A percentile compares a stretch with the other conserved stretches of the same genome.
Conservation (phyloP, 1,140 invertebrate species). For the Phocides pigmalion region DNA sequence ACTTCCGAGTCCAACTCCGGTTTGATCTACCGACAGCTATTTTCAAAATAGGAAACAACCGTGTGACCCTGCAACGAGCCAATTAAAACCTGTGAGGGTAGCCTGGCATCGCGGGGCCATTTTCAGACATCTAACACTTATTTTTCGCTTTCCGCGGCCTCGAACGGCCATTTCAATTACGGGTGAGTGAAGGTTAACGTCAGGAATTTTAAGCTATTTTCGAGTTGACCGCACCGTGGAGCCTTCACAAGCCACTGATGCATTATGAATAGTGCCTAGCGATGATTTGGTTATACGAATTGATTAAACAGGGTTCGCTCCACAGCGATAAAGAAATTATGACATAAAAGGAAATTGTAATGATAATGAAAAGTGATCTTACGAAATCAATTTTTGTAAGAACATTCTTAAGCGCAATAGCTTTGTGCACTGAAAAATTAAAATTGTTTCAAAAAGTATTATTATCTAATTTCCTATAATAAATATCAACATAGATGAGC, state of each 20-base stretch:
- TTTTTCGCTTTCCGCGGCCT: conserved; percentile 41
- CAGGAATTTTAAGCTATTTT: conserved; percentile 53
- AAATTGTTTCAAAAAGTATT: too few species aligned
- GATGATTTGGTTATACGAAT: conserved; percentile 15
- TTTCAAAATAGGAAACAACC: too few species aligned
- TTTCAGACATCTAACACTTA: conserved; percentile 39
- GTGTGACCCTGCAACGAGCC: conserved; percentile 18
- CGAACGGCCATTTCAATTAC: conserved; percentile 46
- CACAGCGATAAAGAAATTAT: neutral
- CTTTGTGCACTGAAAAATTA: too few species aligned
- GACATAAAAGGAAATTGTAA: neutral
- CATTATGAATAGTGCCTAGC: conserved; percentile 14
- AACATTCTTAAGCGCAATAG: too few species aligned
- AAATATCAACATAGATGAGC: too few species aligned
- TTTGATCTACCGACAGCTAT: too few species aligned
- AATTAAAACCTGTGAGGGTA: conserved; percentile 40
- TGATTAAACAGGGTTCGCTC: conserved; percentile 7
- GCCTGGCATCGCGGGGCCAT: conserved; percentile 32
- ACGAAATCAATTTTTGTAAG: too few species aligned
- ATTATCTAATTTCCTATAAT: too few species aligned
- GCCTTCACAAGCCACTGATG: conserved; percentile 44
- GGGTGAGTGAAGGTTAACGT: conserved; percentile 45
- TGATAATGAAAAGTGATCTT: too few species aligned
- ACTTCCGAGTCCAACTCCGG: too few species aligned
- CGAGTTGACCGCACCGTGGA: conserved; percentile 42